These are phyloP conservation scores for Laupala kohalensis DNA, from an alignment of 1,140 invertebrate species.

Conservation along the genomic window DNA sequence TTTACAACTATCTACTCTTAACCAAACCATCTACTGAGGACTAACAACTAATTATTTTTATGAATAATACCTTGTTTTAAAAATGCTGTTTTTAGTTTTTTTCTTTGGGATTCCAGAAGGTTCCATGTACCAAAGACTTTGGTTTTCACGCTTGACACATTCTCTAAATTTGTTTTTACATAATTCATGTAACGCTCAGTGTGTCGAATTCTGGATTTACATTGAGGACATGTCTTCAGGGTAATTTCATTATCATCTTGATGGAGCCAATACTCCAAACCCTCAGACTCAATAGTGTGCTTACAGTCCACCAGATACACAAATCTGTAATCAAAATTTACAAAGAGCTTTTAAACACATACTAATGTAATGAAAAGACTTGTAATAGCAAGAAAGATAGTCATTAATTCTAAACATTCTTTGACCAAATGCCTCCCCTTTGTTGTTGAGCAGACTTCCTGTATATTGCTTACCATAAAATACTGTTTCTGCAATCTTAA, in stretches of 20 bases:
- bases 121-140: slow-evolving; percentile 26
- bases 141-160: slow-evolving; percentile 43
- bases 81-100: too few species aligned
- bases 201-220: slow-evolving; percentile 44
- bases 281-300: slow-evolving; percentile 43
- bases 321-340: slow-evolving; percentile 30
- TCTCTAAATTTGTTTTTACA: slow-evolving; percentile 36
- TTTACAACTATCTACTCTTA: too few species aligned
- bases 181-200: slow-evolving; percentile 43
- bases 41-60: too few species aligned
- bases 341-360: not conserved
- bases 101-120: not conserved
- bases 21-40: too few species aligned
- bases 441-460: not conserved
- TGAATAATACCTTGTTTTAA: too few species aligned
- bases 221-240: slow-evolving; percentile 47
- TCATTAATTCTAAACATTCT: not conserved
- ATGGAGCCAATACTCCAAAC: slow-evolving; percentile 38
- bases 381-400: not conserved
- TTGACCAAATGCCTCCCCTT: too few species aligned
- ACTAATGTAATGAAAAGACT: slow-evolving; percentile 26
- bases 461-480: not conserved
- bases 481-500: not conserved
- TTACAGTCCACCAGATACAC: slow-evolving; percentile 47
- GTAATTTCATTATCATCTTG: slow-evolving; percentile 30